Base-by-base conservation (phyloP, 92 coral and sea anemone genomes). In the Plumapathes pennacea region DNA sequence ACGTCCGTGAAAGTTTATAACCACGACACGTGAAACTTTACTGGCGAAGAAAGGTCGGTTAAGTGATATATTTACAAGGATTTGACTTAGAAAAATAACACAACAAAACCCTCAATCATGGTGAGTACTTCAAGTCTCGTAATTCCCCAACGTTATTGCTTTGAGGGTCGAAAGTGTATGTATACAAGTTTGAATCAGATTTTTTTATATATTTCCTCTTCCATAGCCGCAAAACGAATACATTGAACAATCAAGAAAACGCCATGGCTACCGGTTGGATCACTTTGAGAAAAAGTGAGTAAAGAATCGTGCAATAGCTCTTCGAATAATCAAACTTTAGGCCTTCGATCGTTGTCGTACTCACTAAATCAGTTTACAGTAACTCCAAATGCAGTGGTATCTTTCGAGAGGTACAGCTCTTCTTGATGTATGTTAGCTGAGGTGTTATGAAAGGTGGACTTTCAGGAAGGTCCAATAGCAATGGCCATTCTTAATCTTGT, bases 211-310 rank as follows among this genome's bases (percentile, higher is more conserved):
- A 32, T 15, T 61, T n/a, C 13, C 4, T 34, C 18, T 5, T 55
- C 15, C 38, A 31, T 53, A 92, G 98, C 98, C 98, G 49, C 98
- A 92, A 49, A 92, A 92, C 81, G 98, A 92, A 55, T 81, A 84
- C 39, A 90, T 92, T 42, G 98, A 92, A 76, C 96, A 88, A 63
- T 82, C 98, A 7, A 74, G 96, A 40, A 92, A 92, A 46, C 88
- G 96, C 33, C 90, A 90, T 76, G 98, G 98, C 27, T 86, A 86
- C 68, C 90, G 98, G 31, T 78, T 88, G 47, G 98, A 92, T 42
- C 96, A 92, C 48, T 89, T 88, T 62, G 98, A 92, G 40, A 82
- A 82, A 73, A 92, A 92, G 97, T 90, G 64, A 86, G 97, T 41
- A n/a, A n/a, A n/a, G n/a, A n/a, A n/a, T n/a, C n/a, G n/a, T n/a